A percentile compares a stretch with the other conserved stretches of the same genome.
Conservation (phyloP, 2,113 vertebrate genomes). For the Nesogale talazaci region DNA sequence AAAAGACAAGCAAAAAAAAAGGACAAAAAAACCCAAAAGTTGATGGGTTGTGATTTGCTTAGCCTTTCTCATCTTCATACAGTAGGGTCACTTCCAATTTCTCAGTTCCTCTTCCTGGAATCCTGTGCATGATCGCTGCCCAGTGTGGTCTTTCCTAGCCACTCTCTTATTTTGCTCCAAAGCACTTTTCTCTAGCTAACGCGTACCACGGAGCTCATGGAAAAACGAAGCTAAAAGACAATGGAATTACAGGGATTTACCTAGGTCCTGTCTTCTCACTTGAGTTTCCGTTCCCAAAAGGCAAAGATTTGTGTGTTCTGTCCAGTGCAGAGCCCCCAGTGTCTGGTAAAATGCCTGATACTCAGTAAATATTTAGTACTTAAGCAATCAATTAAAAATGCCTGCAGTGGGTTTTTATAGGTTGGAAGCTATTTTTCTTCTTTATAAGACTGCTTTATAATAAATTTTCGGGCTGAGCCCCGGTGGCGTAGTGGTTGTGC, state of each 20-base stretch:
- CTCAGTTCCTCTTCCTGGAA: slow-evolving; percentile 7
- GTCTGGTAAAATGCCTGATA: not conserved
- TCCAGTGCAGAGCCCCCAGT: not conserved
- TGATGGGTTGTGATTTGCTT: not conserved
- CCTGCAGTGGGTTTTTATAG: too few relatives aligned
- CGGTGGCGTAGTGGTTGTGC: too few relatives aligned
- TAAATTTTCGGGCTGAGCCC: too few relatives aligned
- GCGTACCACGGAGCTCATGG: not conserved
- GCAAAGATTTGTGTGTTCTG: slow-evolving; percentile 37
- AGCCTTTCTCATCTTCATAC: slow-evolving; percentile 19
- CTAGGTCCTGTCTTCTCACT: slow-evolving; percentile 20
- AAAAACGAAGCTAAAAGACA: too few relatives aligned
- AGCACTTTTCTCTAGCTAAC: slow-evolving; percentile 14
- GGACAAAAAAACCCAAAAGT: slow-evolving; percentile 46
- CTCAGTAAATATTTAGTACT: slow-evolving; percentile 15
- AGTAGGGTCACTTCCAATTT: slow-evolving; percentile 39
- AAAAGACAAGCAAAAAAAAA: too few relatives aligned
- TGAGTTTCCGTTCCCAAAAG: slow-evolving; percentile 25
- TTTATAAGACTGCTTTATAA: not conserved
- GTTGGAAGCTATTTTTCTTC: not conserved
- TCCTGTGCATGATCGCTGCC: not conserved
- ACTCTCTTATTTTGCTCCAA: slow-evolving; percentile 29
- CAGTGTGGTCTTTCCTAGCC: slow-evolving; percentile 21
- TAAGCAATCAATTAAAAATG: slow-evolving; percentile 23
- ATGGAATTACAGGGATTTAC: not conserved